Base-by-base conservation (phyloP, 1,140 invertebrate genomes). In the Araneus ventricosus region DNA sequence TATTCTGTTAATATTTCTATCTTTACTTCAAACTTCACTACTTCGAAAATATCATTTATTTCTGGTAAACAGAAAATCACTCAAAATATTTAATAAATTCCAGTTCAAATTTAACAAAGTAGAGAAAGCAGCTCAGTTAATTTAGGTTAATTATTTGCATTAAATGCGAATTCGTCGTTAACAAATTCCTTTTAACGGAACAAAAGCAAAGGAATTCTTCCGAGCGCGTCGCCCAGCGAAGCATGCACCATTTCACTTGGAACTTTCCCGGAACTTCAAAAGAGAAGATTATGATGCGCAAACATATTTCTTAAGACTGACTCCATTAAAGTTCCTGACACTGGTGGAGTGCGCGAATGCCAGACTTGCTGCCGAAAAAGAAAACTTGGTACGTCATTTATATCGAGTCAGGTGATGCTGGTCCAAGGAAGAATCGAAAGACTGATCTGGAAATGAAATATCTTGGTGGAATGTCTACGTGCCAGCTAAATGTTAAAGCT, bases 181-280 rank as follows among this genome's bases (percentile, higher is more conserved):
- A 45, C 82, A n/a, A 84, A 45, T 84, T 22, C 45, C 45, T 57
- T 34, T 84, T n/a, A 84, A 14, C n/a, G 39, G 82, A 84, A 84
- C 82, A 84, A 45, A 45, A 84, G n/a, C 41, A 52, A 27, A 37
- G 30, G 70, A 37, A 84, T 30, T 61, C 63, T 59, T 34, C 57
- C 27, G 52, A 10, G 34, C 57, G n/a, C 24, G n/a, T n/a, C 57
- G 27, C 30, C 10, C 80, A 8, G 5, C 30, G 20, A 4, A 37
- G 85, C 85, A 87, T 87, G 85, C 85, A 37, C 85, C 85, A 87
- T 87, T 87, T 87, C 85, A 61, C 85, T 37, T 34, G 27, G n/a
- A 82, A 82, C 80, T 82, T 52, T 82, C 7, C 37, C 2, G 80
- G 39, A 82, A 87, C 82, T 52, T 84, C 82, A 84, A 84, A 84